Evolutionary conservation across 2,113 vertebrate species (phyloP), one percentile per base, ranked within the genome.

Genomic region (Irena cyanogastra): DNA sequence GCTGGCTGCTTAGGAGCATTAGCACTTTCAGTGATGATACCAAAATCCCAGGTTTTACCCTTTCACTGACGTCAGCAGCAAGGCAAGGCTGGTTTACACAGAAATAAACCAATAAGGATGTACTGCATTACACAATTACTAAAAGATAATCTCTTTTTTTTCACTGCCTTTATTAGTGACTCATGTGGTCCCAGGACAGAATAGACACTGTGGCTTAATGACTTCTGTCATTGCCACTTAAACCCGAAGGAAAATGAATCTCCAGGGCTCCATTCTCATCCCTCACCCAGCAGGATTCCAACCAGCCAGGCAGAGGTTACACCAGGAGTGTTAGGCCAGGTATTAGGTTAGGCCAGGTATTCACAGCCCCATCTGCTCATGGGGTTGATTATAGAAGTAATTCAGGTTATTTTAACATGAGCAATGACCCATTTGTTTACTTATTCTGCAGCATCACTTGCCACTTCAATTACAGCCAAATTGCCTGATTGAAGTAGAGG

Each of bases 51-150:
- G 70, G 14, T 88, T 90, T 95, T 86, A 45, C 75, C n/a, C 59
- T 60, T 49, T 59, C 53, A 20, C 47, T 96, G 90, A 92, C 28
- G 68, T 88, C 96, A 92, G 85, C 39, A 74, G 85, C 50, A 68
- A 96, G 39, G 63, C 47, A 77, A 88, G 82, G 57, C 85, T 90
- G 68, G 7, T 49, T 88, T 74, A 28, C 56, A n/a, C 47, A 81
- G 59, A 52, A 33, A 24, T 74, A 93, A 96, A 95, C 13, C 47
- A 91, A 77, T 93, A 77, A 94, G 93, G 91, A 91, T 93, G 89
- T 74, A 19, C 84, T 87, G 87, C 50, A 70, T 80, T 44, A 77
- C 74, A 50, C 76, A 94, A 56, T 90, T 92, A 64, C 88, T 64
- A 27, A 53, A 74, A 83, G 39, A 47, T 42, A 56, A 74, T 65